Percentiles rank a stretch among this genome's conserved stretches.
Evolutionary conservation across 2,888 invertebrate species (phyloP).

Genomic region (Drosophila greeni): DNA sequence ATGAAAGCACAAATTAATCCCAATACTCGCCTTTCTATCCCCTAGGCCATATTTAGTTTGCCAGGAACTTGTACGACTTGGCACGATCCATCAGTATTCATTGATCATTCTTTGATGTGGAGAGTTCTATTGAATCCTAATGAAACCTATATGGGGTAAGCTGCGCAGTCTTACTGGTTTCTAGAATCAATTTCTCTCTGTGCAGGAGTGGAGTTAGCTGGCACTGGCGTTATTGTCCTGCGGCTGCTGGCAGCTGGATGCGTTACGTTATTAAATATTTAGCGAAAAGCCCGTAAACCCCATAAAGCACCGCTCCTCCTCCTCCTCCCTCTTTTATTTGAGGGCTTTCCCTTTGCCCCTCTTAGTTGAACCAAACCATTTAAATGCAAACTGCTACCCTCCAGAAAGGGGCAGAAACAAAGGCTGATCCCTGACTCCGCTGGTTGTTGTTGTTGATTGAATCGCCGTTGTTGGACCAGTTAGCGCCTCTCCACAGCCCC

Average conservation of each 20-base stretch:
- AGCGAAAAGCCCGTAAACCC: constrained; percentile 31
- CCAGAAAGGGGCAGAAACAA: background rate
- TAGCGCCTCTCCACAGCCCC: constrained; percentile 46
- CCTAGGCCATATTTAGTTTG: too few relatives aligned
- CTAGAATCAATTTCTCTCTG: background rate
- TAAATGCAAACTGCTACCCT: constrained; percentile 30
- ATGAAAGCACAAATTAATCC: too few relatives aligned
- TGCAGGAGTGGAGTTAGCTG: background rate
- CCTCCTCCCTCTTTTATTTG: background rate
- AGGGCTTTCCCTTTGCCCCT: background rate
- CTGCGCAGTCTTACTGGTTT: too few relatives aligned
- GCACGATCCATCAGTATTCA: too few relatives aligned
- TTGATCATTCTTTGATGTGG: too few relatives aligned
- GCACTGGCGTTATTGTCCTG: constrained; percentile 43
- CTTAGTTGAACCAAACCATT: constrained; percentile 25
- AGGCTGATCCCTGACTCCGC: constrained; percentile 31
- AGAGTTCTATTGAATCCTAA: too few relatives aligned
- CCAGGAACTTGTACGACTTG: too few relatives aligned
- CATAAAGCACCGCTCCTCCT: constrained; percentile 2
- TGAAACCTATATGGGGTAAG: too few relatives aligned
- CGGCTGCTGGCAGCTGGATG: constrained; percentile 57
- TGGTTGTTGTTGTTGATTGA: constrained; percentile 47
- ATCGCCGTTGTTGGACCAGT: constrained; percentile 52
- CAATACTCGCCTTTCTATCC: too few relatives aligned
- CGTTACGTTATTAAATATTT: constrained; percentile 67